Evolutionary conservation across 2,888 invertebrate genomes (phyloP).

Genomic region (Margaritifera margaritifera): DNA sequence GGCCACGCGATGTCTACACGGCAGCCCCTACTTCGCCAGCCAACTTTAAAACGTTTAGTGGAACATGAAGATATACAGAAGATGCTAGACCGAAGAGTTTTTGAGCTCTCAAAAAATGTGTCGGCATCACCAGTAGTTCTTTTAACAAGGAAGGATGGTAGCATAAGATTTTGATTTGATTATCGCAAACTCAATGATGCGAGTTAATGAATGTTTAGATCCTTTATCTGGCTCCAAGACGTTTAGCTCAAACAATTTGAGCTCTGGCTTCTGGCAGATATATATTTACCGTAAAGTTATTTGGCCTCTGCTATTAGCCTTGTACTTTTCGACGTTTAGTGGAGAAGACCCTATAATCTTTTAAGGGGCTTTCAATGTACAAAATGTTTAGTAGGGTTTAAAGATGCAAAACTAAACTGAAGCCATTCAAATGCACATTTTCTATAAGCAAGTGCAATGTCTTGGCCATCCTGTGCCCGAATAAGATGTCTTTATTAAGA

Average conservation of each 20-base stretch:
- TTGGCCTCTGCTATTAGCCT: conserved; percentile 28
- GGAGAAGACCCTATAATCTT: too few species aligned
- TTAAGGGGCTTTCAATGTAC: conserved; percentile 24
- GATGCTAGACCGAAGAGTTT: too few species aligned
- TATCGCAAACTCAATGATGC: background rate
- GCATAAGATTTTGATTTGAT: too few species aligned
- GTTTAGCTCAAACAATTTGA: too few species aligned
- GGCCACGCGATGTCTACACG: conserved; percentile 13
- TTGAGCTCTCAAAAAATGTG: too few species aligned
- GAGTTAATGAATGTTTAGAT: conserved; percentile 34
- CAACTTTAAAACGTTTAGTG: conserved; percentile 13
- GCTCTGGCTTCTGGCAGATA: conserved; percentile 36
- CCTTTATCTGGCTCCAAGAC: conserved; percentile 33
- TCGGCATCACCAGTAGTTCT: too few species aligned
- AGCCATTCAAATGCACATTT: conserved; percentile 23
- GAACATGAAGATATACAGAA: conserved; percentile 17
- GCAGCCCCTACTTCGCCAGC: conserved; percentile 18
- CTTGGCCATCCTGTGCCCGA: conserved; percentile 22
- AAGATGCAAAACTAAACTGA: conserved; percentile 15
- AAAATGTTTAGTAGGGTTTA: conserved; percentile 15
- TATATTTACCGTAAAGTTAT: conserved; percentile 29
- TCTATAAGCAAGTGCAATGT: conserved; percentile 14
- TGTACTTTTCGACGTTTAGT: conserved; percentile 46
- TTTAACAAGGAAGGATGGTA: too few species aligned
- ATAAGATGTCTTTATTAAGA: conserved; percentile 21